These are phyloP conservation scores for Trematomus bernacchii DNA, from an alignment of 2,797 vertebrate species.

Conservation along the genomic window DNA sequence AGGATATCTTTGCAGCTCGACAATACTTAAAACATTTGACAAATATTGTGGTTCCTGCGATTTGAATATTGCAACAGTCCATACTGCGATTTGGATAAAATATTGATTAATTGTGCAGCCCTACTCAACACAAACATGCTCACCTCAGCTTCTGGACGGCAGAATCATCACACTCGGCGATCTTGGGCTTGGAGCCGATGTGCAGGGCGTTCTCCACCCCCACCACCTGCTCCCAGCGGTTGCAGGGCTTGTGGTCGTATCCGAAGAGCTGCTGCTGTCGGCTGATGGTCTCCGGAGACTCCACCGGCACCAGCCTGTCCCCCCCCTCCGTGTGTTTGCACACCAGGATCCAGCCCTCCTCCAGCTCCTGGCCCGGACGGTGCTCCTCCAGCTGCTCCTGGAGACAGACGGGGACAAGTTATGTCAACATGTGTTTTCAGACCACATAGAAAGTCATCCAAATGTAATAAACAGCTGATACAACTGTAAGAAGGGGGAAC, in stretches of 20 bases:
- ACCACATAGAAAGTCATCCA: background rate
- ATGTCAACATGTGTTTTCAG: background rate
- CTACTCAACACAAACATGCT: constrained; percentile 30
- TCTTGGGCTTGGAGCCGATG: constrained; percentile 89
- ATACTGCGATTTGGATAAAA: too few relatives aligned
- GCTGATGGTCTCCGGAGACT: constrained; percentile 90
- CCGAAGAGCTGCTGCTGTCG: constrained; percentile 96
- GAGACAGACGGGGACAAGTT: background rate
- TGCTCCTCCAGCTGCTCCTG: constrained; percentile 97
- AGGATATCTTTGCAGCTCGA: too few relatives aligned
- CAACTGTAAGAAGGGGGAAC: background rate
- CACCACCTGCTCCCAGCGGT: constrained; percentile 97
- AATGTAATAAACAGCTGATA: background rate
- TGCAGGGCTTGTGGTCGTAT: constrained; percentile 93
- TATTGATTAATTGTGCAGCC: background rate
- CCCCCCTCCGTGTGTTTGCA: constrained; percentile 95
- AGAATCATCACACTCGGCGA: constrained; percentile 87
- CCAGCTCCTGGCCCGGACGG: constrained; percentile 87
- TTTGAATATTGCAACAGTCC: too few relatives aligned
- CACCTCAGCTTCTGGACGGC: constrained; percentile 95
- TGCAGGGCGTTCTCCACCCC: constrained; percentile 91
- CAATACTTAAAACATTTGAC: too few relatives aligned
- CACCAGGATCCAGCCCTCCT: constrained; percentile 95
- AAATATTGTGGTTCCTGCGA: too few relatives aligned
- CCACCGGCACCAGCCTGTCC: constrained; percentile 93